These are phyloP conservation scores for Falcunculus frontatus DNA, from an alignment of 2,113 vertebrate species.

Conservation along the genomic window DNA sequence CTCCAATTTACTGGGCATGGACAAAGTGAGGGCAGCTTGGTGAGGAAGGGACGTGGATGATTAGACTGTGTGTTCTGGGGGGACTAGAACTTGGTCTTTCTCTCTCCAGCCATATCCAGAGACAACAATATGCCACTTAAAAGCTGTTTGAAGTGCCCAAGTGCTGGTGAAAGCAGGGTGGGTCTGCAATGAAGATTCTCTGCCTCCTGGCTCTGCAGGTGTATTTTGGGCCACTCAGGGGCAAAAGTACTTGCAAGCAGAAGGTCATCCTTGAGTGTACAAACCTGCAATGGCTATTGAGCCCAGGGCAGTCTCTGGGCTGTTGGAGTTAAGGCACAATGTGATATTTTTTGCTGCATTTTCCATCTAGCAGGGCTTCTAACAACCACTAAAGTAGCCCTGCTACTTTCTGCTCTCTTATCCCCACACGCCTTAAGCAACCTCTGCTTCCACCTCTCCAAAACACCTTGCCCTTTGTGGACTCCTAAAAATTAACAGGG, in stretches of 20 bases:
- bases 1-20: neutral
- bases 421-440: neutral
- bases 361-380: neutral
- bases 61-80: neutral
- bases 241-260: neutral
- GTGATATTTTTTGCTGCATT: neutral
- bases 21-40: neutral
- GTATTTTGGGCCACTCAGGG: neutral
- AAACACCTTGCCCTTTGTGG: neutral
- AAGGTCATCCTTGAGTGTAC: too few relatives aligned
- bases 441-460: neutral
- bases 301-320: neutral
- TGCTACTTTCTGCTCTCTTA: neutral
- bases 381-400: neutral
- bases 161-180: neutral
- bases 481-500: neutral
- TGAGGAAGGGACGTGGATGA: neutral
- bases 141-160: neutral
- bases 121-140: neutral
- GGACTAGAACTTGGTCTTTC: neutral
- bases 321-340: neutral
- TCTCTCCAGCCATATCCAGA: neutral
- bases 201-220: neutral
- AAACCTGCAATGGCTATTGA: neutral
- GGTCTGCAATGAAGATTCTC: neutral